Conservation (phyloP, 35 echinoderm and acorn worm species). For the Apostichopus californicus region DNA sequence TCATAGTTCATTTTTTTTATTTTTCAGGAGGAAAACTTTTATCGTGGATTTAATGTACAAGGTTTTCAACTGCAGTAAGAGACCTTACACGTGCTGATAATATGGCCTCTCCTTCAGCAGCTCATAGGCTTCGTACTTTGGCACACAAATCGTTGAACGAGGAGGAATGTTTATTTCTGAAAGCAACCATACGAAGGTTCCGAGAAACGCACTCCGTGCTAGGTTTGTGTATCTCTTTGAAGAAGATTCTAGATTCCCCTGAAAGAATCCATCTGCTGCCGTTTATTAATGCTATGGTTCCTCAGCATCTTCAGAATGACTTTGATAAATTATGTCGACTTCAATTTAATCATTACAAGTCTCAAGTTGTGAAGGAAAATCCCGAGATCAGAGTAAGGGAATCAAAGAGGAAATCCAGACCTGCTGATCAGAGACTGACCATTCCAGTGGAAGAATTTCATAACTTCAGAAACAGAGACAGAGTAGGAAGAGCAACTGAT, state of each 20-base stretch:
- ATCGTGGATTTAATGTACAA: neutral
- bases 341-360: constrained; percentile 61
- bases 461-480: constrained; percentile 30
- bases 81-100: no score
- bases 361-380: neutral
- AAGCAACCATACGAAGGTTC: constrained; percentile 68
- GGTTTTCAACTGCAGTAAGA: neutral
- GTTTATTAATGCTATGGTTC: constrained; percentile 77
- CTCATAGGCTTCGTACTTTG: constrained; percentile 65
- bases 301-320: constrained; percentile 61
- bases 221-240: constrained; percentile 71
- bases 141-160: constrained; percentile 77
- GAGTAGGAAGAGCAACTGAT: constrained; percentile 17
- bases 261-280: constrained; percentile 71
- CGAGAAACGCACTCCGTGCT: constrained; percentile 83
- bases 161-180: constrained; percentile 81
- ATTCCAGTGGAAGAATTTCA: constrained; percentile 9
- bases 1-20: no score
- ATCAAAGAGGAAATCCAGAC: neutral
- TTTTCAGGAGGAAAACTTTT: no score
- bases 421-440: neutral
- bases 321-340: constrained; percentile 86
- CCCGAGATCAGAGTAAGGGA: neutral
- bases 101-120: constrained; percentile 50
- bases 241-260: constrained; percentile 73